A percentile compares a stretch with the other conserved stretches of the same genome.
phyloP scores from a whole-genome alignment of 2,113 vertebrate species.

The Poecile atricapillus region DNA sequence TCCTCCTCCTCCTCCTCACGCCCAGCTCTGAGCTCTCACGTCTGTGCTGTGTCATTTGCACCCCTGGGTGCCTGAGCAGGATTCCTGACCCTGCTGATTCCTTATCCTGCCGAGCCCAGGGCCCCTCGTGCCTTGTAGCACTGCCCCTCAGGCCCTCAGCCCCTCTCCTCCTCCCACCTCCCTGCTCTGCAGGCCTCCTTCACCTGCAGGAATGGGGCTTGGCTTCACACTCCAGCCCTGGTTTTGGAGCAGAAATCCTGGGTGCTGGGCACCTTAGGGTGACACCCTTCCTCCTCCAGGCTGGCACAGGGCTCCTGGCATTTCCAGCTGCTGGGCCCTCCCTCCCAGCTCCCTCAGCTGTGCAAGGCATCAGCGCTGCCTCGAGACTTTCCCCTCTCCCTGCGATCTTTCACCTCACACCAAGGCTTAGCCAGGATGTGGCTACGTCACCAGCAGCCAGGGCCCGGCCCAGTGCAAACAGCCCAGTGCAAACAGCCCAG shows the following conservation, averaged over 20 bases:
- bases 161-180: neutral
- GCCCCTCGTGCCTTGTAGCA: neutral
- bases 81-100: neutral
- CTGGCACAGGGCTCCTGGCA: neutral
- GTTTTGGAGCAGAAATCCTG: neutral
- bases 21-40: neutral
- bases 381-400: constrained; percentile 7
- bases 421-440: neutral
- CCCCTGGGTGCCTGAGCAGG: neutral
- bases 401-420: neutral
- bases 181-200: neutral
- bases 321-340: neutral
- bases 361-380: neutral
- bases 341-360: neutral
- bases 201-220: neutral
- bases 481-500: neutral
- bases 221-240: neutral
- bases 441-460: neutral
- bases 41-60: constrained; percentile 6
- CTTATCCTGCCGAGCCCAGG: fast-evolving
- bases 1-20: neutral
- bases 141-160: neutral
- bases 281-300: neutral
- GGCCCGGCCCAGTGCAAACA: constrained; percentile 31
- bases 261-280: neutral